Percentiles rank a stretch among this genome's conserved stretches.
Evolutionary conservation across 2,113 vertebrate species (phyloP).

Genomic region (Zapus hudsonius): DNA sequence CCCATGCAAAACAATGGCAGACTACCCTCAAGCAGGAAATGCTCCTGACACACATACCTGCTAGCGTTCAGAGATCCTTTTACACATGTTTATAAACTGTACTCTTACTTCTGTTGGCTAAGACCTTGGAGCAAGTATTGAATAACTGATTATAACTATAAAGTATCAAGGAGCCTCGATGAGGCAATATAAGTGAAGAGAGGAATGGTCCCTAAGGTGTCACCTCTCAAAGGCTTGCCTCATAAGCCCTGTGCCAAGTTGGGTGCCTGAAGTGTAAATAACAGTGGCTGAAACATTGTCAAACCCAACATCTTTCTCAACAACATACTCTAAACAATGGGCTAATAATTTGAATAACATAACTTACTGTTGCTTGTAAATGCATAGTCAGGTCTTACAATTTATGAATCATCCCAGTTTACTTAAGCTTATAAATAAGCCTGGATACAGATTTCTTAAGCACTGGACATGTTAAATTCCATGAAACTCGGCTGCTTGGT

Average conservation of each 20-base stretch:
- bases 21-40: not conserved
- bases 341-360: conserved; percentile 63
- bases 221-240: not conserved
- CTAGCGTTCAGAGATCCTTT: not conserved
- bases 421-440: conserved; percentile 61
- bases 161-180: conserved; percentile 66
- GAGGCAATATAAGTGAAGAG: not conserved
- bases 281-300: not conserved
- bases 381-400: conserved; percentile 63
- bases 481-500: conserved; percentile 61
- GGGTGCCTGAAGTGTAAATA: not conserved
- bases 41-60: not conserved
- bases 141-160: conserved; percentile 40
- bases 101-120: not conserved
- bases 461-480: conserved; percentile 52
- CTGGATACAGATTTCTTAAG: conserved; percentile 66
- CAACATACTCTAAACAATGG: too few species aligned
- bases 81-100: not conserved
- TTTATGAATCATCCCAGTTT: conserved; percentile 74
- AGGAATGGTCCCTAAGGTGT: not conserved
- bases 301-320: conserved; percentile 14
- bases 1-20: not conserved
- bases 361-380: conserved; percentile 46
- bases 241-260: not conserved
- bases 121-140: not conserved